Base-by-base conservation (phyloP, 92 coral and sea anemone species). In the Palythoa heliodiscus region DNA sequence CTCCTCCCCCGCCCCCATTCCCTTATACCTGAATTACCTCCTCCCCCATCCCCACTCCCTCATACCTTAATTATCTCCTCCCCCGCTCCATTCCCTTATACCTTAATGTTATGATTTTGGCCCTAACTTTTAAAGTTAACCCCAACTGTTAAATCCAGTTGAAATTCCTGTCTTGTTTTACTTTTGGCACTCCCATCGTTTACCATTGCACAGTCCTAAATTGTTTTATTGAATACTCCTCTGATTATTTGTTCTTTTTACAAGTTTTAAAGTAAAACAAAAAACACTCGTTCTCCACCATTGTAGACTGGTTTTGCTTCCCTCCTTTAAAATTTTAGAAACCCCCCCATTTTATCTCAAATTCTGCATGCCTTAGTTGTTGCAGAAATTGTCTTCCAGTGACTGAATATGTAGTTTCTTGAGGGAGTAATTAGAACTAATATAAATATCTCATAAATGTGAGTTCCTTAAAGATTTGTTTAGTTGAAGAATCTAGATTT, bases 181-280 rank as follows among this genome's bases (percentile, higher is more conserved):
- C 50, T 43, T 7, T 5, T 0, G 50, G 50, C 50, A 43, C 50
- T 43, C 0, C 50, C 50, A 5, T 43, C 4, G 7, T 43, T 43
- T 43, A 43, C 48, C 3, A 43, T 7, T 54, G 60, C 10, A 54
- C 61, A 55, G 50, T 3, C 50, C 4, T 43, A 8, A 3, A 0
- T 55, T 55, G 16, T 55, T 55, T 55, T 19, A 15, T 16, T 60
- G n/a, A 15, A 5, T 5, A 17, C 24, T 7, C n/a, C 2, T 3
- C 22, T 60, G 24, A 2, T 60, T 60, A 3, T 55, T 55, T 55
- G 19, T 60, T 60, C 67, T 60, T 17, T 15, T 17, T 17, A 60
- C 58, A 80, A 80, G 84, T 66, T 66, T 80, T 64, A 80, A 80
- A 66, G 72, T 66, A 80, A 66, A 80, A 80, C 74, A 47, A 11